Evolutionary conservation across 2,888 invertebrate genomes (phyloP).

Genomic region (Pachymerium ferrugineum): DNA sequence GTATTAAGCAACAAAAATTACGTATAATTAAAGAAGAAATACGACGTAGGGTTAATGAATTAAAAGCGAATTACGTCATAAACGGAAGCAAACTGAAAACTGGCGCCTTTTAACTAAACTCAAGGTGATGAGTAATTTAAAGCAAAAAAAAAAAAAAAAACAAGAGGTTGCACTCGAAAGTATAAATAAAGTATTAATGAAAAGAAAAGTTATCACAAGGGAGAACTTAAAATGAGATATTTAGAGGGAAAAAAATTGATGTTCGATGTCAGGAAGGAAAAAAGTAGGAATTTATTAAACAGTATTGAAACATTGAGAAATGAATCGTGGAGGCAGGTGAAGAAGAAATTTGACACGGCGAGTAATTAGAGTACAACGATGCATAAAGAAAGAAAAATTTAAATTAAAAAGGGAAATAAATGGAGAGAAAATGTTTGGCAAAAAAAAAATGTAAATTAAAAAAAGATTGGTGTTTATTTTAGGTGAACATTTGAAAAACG

Average conservation of each 20-base stretch:
- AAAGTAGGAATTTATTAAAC: background rate
- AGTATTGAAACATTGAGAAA: background rate
- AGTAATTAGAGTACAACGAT: background rate
- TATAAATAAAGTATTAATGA: background rate
- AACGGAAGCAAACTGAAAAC: background rate
- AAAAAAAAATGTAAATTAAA: background rate
- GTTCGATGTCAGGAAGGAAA: background rate
- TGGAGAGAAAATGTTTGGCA: background rate
- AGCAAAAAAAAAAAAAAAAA: background rate
- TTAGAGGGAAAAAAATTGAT: background rate
- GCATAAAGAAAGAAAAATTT: background rate
- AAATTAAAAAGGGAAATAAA: background rate
- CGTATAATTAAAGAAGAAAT: too few species aligned
- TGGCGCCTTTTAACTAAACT: background rate
- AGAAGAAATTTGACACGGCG: background rate
- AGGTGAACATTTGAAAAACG: background rate
- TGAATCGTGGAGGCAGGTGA: background rate
- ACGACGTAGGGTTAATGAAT: too few species aligned
- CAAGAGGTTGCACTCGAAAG: background rate
- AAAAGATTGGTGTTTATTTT: background rate
- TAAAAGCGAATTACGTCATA: too few species aligned
- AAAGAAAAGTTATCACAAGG: background rate
- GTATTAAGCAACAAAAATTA: too few species aligned
- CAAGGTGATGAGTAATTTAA: conserved; percentile 1
- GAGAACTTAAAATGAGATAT: background rate